Conservation (phyloP, 2,888 invertebrate genomes). For the Dryomyza anilis region DNA sequence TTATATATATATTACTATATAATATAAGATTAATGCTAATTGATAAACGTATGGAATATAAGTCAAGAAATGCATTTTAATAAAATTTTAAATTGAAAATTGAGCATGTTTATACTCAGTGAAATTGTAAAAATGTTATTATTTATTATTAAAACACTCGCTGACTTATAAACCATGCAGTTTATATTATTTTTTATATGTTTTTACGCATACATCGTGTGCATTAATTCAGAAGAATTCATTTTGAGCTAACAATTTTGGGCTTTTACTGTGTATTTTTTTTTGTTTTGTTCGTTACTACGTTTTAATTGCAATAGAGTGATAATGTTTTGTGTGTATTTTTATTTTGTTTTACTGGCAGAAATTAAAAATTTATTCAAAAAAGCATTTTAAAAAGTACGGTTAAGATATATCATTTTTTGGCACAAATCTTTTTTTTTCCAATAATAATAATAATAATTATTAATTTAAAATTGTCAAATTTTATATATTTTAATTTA, state of each 20-base stretch:
- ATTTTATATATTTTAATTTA: background rate
- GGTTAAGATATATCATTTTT: background rate
- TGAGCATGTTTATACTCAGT: too few species aligned
- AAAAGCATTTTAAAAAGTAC: background rate
- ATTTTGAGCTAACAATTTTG: conserved; percentile 39
- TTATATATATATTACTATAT: background rate
- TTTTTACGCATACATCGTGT: too few species aligned
- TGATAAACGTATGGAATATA: background rate
- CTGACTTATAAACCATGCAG: too few species aligned
- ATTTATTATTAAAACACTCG: too few species aligned
- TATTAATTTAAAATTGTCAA: too few species aligned
- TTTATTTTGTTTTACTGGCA: background rate
- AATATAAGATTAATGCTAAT: background rate
- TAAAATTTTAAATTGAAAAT: too few species aligned
- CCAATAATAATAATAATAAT: too few species aligned
- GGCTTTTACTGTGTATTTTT: background rate
- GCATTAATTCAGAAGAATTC: conserved; percentile 42
- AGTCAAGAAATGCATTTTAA: too few species aligned
- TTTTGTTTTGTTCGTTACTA: background rate
- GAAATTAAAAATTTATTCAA: background rate
- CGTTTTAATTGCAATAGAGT: background rate
- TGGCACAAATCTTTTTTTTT: too few species aligned
- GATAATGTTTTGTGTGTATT: background rate
- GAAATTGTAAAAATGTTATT: too few species aligned
- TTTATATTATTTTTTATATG: too few species aligned